Conservation (phyloP, 1,140 invertebrate genomes). For the Temnothorax longispinosus region DNA sequence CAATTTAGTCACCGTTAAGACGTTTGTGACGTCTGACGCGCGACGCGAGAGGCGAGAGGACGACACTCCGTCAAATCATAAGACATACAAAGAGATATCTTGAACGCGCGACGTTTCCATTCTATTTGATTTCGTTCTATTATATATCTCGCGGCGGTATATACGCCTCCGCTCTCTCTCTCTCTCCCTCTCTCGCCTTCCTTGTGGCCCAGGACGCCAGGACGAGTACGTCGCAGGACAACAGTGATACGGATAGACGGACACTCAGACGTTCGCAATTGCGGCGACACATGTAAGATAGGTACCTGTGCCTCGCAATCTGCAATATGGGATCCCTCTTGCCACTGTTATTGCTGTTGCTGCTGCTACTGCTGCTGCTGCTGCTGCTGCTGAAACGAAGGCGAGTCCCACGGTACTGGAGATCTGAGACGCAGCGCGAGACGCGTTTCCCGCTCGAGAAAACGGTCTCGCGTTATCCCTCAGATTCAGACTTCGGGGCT, state of each 20-base stretch:
- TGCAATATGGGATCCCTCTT: not conserved
- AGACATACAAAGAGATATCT: conserved; percentile 34
- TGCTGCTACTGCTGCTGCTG: not conserved
- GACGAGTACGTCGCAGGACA: not conserved
- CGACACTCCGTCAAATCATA: conserved; percentile 23
- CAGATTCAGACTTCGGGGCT: conserved; percentile 35
- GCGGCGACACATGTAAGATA: not conserved
- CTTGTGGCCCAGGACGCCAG: not conserved
- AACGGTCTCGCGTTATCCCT: conserved; percentile 29
- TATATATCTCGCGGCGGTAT: conserved; percentile 19
- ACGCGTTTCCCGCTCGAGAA: not conserved
- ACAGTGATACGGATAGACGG: conserved; percentile 31
- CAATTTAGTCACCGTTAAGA: not conserved
- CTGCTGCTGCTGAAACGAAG: conserved; percentile 13
- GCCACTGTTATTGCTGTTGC: not conserved
- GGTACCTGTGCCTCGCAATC: not conserved
- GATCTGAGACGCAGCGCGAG: conserved; percentile 21
- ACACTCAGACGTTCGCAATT: conserved; percentile 25
- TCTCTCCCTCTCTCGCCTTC: not conserved
- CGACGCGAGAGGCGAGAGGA: not conserved
- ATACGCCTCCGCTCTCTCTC: not conserved
- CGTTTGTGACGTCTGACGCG: not conserved
- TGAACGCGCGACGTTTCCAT: conserved; percentile 35
- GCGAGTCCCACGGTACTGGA: not conserved
- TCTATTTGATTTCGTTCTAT: conserved; percentile 50